phyloP scores from a whole-genome alignment of 2,888 invertebrate species.

The Celastrina argiolus region DNA sequence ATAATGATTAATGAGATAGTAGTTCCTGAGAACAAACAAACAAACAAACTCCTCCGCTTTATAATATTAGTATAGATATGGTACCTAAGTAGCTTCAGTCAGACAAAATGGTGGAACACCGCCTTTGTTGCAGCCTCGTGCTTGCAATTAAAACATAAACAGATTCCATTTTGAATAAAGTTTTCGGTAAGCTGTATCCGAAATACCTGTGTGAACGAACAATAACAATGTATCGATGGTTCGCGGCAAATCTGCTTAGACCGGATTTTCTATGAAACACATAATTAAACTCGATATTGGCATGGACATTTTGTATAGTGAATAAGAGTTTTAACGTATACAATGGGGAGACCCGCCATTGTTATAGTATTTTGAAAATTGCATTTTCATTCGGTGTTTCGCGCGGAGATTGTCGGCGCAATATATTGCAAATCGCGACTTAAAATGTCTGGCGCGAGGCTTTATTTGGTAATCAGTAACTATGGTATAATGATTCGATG shows the following conservation, averaged over 20 bases:
- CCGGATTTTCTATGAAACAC: constrained; percentile 36
- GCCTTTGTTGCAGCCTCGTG: not conserved
- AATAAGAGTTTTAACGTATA: constrained; percentile 33
- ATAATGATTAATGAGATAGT: too few relatives aligned
- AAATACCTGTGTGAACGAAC: constrained; percentile 23
- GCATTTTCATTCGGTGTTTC: constrained; percentile 33
- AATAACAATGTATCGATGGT: constrained; percentile 22
- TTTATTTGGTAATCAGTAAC: not conserved
- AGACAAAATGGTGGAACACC: not conserved
- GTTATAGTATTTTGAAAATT: constrained; percentile 37
- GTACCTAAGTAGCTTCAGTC: not conserved
- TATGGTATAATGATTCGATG: too few relatives aligned
- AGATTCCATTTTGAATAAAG: constrained; percentile 5
- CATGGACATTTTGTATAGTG: constrained; percentile 30
- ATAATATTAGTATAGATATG: not conserved
- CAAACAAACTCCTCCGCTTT: too few relatives aligned
- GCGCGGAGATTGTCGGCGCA: constrained; percentile 30
- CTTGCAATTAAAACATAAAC: not conserved
- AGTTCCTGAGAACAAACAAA: too few relatives aligned
- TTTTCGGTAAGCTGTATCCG: constrained; percentile 18
- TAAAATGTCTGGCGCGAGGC: constrained; percentile 7
- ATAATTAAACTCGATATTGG: constrained; percentile 37
- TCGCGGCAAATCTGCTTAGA: constrained; percentile 36
- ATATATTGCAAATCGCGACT: constrained; percentile 29
- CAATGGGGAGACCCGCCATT: constrained; percentile 34